These are phyloP conservation scores for Lacerta viridis DNA, from an alignment of 2,797 vertebrate genomes.

Conservation along the genomic window DNA sequence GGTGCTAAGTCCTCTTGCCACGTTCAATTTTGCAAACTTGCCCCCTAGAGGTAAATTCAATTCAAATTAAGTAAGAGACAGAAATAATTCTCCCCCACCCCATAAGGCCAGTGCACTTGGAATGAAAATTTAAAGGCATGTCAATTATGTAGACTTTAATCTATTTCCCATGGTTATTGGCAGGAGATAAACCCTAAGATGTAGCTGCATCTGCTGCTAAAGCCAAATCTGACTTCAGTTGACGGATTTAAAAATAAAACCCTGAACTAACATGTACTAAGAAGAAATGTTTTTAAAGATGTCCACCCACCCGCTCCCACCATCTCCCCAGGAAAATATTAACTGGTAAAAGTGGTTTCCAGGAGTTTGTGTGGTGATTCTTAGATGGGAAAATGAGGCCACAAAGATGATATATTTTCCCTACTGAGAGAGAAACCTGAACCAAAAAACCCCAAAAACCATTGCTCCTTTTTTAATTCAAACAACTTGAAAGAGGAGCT, in stretches of 20 bases:
- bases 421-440: not conserved
- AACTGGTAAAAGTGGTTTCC: slow-evolving; percentile 1
- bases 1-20: not conserved
- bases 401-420: not conserved
- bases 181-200: slow-evolving; percentile 41
- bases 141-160: slow-evolving; percentile 30
- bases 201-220: slow-evolving; percentile 37
- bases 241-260: slow-evolving; percentile 22
- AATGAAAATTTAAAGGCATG: slow-evolving; percentile 40
- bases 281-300: slow-evolving; percentile 34
- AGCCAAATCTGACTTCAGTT: slow-evolving; percentile 48
- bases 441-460: not conserved
- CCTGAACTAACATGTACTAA: slow-evolving; percentile 42
- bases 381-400: not conserved
- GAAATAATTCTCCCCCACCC: slow-evolving; percentile 9
- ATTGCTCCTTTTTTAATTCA: not conserved
- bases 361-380: not conserved
- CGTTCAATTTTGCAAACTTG: slow-evolving; percentile 24
- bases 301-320: not conserved
- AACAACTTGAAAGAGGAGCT: not conserved
- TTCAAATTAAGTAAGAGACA: slow-evolving; percentile 4
- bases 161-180: slow-evolving; percentile 9
- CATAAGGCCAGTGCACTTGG: slow-evolving; percentile 32
- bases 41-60: accelerated
- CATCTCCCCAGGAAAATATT: not conserved